These are phyloP conservation scores for Myotis brandtii DNA, from an alignment of 2,113 vertebrate species.

Conservation along the genomic window DNA sequence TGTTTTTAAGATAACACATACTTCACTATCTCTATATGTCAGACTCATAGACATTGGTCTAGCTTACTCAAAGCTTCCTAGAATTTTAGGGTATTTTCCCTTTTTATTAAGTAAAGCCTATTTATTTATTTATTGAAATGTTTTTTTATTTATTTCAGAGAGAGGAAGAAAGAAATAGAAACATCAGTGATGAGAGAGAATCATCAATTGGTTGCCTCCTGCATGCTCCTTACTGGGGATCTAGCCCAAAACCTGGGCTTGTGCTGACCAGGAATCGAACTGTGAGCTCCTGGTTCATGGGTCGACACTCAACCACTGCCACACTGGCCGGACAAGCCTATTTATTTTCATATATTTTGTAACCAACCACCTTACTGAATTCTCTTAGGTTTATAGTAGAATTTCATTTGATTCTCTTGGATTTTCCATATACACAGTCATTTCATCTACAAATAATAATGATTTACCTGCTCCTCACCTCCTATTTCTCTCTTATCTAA, in stretches of 20 bases:
- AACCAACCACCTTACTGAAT: not conserved
- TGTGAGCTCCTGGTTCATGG: no score
- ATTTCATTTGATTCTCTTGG: conserved; percentile 37
- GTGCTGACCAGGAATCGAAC: no score
- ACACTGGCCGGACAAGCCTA: not conserved
- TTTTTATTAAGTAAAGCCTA: conserved; percentile 14
- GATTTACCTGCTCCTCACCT: not conserved
- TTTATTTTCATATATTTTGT: conserved; percentile 42
- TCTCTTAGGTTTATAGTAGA: not conserved
- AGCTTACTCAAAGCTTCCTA: not conserved
- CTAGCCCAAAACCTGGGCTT: no score
- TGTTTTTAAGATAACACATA: not conserved
- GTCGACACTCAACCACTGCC: no score
- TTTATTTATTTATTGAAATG: conserved; percentile 4
- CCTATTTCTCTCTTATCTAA: not conserved
- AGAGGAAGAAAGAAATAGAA: no score
- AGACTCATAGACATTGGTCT: not conserved
- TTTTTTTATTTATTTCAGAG: no score
- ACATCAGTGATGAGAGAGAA: no score
- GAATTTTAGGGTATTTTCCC: not conserved
- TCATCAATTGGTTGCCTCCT: no score
- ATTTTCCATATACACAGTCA: not conserved
- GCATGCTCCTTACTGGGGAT: no score
- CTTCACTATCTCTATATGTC: not conserved
- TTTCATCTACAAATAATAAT: not conserved